phyloP scores from a whole-genome alignment of 2,797 vertebrate species.

The Carduelis carduelis region DNA sequence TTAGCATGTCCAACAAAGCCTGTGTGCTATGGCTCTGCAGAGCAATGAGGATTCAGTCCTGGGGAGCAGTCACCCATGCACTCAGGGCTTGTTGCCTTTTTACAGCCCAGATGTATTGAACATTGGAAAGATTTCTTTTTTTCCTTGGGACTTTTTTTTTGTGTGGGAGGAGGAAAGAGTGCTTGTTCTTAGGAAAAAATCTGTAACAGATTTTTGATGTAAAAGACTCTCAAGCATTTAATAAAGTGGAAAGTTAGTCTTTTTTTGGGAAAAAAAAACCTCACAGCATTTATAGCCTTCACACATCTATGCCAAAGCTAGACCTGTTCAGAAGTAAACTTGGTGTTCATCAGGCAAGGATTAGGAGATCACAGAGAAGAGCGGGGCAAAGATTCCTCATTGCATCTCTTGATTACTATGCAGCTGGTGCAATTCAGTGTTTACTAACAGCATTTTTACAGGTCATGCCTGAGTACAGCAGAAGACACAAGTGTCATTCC shows the following conservation, averaged over 20 bases:
- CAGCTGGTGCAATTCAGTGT: neutral
- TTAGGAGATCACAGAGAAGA: neutral
- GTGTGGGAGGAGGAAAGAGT: neutral
- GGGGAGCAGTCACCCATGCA: neutral
- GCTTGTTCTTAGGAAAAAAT: constrained; percentile 23
- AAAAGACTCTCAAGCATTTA: neutral
- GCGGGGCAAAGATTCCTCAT: neutral
- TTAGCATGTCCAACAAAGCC: neutral
- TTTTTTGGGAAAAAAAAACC: neutral
- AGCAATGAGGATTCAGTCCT: neutral
- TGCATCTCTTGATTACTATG: neutral
- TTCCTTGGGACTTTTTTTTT: constrained; percentile 4
- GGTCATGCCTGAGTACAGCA: neutral
- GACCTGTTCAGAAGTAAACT: neutral
- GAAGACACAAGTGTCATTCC: neutral
- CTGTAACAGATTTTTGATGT: constrained; percentile 28
- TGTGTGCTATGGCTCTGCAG: neutral
- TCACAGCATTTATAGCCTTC: neutral
- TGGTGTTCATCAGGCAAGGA: neutral
- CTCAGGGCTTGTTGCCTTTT: neutral
- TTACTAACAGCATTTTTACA: neutral
- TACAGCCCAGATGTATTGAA: neutral
- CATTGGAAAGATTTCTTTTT: constrained; percentile 26
- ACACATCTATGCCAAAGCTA: neutral
- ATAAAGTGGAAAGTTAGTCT: constrained; percentile 29